Percentiles rank a stretch among this genome's conserved stretches.
These are phyloP conservation scores for Neelides sp. DNA, from an alignment of 1,140 invertebrate genomes.

Conservation along the genomic window DNA sequence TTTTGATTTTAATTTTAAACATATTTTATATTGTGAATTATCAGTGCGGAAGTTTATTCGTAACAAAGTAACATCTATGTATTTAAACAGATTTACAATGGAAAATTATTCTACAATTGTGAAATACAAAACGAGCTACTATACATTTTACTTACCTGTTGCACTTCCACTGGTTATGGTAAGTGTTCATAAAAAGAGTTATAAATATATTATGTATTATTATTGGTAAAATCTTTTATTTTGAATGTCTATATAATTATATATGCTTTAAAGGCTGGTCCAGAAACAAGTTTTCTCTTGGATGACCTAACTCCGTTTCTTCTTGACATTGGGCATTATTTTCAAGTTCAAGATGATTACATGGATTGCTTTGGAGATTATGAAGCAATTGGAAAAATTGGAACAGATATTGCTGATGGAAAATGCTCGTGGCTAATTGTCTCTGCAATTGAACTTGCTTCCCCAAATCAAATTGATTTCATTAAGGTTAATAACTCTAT, in stretches of 20 bases:
- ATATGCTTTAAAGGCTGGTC: too few species aligned
- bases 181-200: too few species aligned
- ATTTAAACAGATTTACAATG: slow-evolving; percentile 34
- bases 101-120: slow-evolving; percentile 45
- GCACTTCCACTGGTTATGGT: slow-evolving; percentile 45
- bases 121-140: slow-evolving; percentile 52
- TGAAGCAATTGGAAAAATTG: slow-evolving; percentile 68
- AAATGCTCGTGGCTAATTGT: slow-evolving; percentile 46
- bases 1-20: too few species aligned
- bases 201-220: too few species aligned
- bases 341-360: slow-evolving; percentile 77
- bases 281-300: too few species aligned
- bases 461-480: too few species aligned
- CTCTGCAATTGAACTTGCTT: slow-evolving; percentile 38
- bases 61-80: neutral
- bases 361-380: slow-evolving; percentile 87
- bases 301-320: too few species aligned
- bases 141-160: slow-evolving; percentile 49
- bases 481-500: too few species aligned
- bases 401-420: slow-evolving; percentile 46
- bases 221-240: neutral
- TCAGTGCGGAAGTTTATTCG: too few species aligned
- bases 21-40: too few species aligned
- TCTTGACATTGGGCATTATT: slow-evolving; percentile 49
- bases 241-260: too few species aligned